phyloP scores from a whole-genome alignment of 2,113 vertebrate genomes.

The Symphodus melops region DNA sequence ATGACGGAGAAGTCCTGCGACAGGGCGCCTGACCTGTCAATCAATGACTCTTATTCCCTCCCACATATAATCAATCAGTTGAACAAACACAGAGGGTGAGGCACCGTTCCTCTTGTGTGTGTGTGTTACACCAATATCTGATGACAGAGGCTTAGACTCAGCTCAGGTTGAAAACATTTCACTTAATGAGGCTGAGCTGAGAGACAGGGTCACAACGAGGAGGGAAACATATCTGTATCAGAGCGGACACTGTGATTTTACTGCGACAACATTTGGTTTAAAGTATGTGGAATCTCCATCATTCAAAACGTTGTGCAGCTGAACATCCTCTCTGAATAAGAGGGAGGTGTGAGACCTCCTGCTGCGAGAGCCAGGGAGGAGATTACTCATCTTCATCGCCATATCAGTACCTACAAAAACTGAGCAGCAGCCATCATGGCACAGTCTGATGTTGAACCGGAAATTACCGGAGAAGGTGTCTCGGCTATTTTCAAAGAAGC shows the following conservation, averaged over 20 bases:
- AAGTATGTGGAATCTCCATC: too few relatives aligned
- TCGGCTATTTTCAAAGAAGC: too few relatives aligned
- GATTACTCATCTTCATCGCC: too few relatives aligned
- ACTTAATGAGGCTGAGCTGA: slow-evolving; percentile 47
- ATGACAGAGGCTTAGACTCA: slow-evolving; percentile 37
- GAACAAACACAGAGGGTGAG: slow-evolving; percentile 32
- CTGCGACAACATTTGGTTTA: neutral
- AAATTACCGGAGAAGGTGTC: too few relatives aligned
- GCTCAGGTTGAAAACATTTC: slow-evolving; percentile 55
- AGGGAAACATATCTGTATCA: slow-evolving; percentile 65
- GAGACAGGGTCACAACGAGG: slow-evolving; percentile 56
- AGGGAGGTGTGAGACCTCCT: too few relatives aligned
- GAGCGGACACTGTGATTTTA: neutral
- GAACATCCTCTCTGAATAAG: too few relatives aligned
- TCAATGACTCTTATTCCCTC: slow-evolving; percentile 38
- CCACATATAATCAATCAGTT: slow-evolving; percentile 40
- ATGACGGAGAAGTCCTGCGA: slow-evolving; percentile 74
- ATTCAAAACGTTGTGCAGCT: neutral
- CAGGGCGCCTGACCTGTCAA: slow-evolving; percentile 61
- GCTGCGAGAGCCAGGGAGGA: too few relatives aligned
- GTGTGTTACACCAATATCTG: slow-evolving; percentile 45
- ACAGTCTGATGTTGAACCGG: too few relatives aligned
- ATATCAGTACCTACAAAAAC: too few relatives aligned
- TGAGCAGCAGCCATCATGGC: too few relatives aligned
- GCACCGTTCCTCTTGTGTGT: slow-evolving; percentile 6